These are phyloP conservation scores for Agriopis aurantiaria DNA, from an alignment of 2,888 invertebrate species.

Conservation along the genomic window DNA sequence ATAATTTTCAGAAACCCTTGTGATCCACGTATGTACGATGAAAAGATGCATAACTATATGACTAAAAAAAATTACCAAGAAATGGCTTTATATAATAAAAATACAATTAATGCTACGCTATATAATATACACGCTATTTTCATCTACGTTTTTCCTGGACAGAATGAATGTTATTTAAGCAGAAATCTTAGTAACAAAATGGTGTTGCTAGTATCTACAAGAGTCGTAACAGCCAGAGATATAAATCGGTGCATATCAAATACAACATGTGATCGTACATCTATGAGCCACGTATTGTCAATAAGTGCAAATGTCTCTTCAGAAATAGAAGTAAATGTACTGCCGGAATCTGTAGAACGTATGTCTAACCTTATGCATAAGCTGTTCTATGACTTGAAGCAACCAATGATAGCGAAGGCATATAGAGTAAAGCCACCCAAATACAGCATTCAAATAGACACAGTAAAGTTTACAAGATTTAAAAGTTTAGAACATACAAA, in stretches of 20 bases:
- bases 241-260: not conserved
- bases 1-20: not conserved
- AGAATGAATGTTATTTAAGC: not conserved
- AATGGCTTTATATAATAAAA: not conserved
- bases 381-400: conserved; percentile 17
- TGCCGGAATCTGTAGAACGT: conserved; percentile 23
- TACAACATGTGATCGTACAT: not conserved
- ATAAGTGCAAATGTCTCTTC: conserved; percentile 20
- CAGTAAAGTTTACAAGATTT: conserved; percentile 22
- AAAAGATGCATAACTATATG: not conserved
- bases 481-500: conserved; percentile 17
- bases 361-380: conserved; percentile 21
- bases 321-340: conserved; percentile 25
- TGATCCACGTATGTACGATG: not conserved
- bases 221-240: not conserved
- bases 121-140: not conserved
- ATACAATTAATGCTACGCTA: not conserved
- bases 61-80: conserved; percentile 5
- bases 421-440: conserved; percentile 4
- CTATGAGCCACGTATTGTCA: conserved; percentile 17
- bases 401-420: not conserved
- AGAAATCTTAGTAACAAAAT: not conserved
- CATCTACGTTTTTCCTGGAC: not conserved
- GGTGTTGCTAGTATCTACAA: not conserved
- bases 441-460: conserved; percentile 25